Percentiles rank a stretch among this genome's conserved stretches.
These are phyloP conservation scores for Tenebrio molitor DNA, from an alignment of 1,140 invertebrate species.

Conservation along the genomic window DNA sequence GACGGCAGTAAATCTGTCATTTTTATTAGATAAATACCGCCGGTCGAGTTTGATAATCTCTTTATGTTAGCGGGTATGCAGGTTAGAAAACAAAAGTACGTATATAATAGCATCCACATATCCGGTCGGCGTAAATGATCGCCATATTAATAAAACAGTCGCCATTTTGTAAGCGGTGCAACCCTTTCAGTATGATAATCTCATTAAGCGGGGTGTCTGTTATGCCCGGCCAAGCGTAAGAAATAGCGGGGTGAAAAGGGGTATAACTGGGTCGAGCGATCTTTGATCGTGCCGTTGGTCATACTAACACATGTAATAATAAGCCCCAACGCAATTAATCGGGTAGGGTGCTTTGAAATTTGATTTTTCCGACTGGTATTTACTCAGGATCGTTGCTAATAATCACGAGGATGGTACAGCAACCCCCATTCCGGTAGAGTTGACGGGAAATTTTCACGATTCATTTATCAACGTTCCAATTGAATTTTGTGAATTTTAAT, in stretches of 20 bases:
- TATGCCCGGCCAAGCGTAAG: slow-evolving; percentile 54
- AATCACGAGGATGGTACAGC: slow-evolving; percentile 42
- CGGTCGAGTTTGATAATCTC: slow-evolving; percentile 40
- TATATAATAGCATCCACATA: slow-evolving; percentile 9
- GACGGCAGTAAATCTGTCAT: slow-evolving; percentile 40
- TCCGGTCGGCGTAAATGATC: slow-evolving; percentile 30
- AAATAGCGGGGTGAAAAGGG: slow-evolving; percentile 52
- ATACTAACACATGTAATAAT: slow-evolving; percentile 58
- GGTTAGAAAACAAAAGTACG: slow-evolving; percentile 29
- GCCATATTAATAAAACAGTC: slow-evolving; percentile 50
- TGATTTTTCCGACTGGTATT: slow-evolving; percentile 56
- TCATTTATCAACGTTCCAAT: slow-evolving; percentile 52
- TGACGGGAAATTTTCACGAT: slow-evolving; percentile 50
- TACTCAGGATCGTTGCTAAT: slow-evolving; percentile 55
- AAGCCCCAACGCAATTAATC: slow-evolving; percentile 58
- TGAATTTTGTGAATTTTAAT: slow-evolving; percentile 55
- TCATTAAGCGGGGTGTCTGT: slow-evolving; percentile 56
- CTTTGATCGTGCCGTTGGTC: slow-evolving; percentile 51
- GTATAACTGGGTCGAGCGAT: slow-evolving; percentile 46
- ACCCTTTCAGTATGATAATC: slow-evolving; percentile 57
- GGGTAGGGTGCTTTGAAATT: slow-evolving; percentile 54
- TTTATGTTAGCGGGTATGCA: slow-evolving; percentile 41
- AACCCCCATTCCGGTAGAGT: slow-evolving; percentile 42
- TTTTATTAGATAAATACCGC: slow-evolving; percentile 43
- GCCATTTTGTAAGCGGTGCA: slow-evolving; percentile 54